phyloP scores from a whole-genome alignment of 2,113 vertebrate genomes.

The Bombycilla garrulus region DNA sequence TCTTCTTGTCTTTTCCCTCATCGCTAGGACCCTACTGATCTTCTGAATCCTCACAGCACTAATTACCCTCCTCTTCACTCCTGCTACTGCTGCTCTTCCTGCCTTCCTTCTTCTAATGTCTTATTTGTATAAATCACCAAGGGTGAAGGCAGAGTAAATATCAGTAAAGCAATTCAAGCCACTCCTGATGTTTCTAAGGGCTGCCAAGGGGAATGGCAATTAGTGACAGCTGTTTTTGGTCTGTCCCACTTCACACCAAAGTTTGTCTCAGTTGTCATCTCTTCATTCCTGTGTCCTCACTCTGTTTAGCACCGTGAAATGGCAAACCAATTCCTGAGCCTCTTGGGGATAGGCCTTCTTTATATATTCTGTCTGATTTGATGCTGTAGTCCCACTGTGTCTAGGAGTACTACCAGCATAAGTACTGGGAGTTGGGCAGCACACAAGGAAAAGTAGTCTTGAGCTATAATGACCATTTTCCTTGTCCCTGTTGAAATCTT shows the following conservation, averaged over 20 bases:
- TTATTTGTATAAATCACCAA: slow-evolving; percentile 29
- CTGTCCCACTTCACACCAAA: neutral
- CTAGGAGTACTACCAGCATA: neutral
- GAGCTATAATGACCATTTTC: neutral
- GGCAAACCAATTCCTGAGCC: neutral
- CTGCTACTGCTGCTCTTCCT: neutral
- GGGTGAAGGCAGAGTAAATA: slow-evolving; percentile 44
- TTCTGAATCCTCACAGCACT: neutral
- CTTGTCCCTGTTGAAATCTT: neutral
- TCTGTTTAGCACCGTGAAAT: neutral
- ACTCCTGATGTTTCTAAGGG: neutral
- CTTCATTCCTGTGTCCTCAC: neutral
- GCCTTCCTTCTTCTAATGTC: slow-evolving; percentile 22
- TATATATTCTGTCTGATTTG: neutral
- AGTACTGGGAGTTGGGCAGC: neutral
- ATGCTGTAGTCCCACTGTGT: neutral
- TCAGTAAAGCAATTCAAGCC: neutral
- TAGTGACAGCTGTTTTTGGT: neutral
- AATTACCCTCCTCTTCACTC: slow-evolving; percentile 14
- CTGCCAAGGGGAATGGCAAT: neutral
- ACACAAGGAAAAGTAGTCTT: neutral
- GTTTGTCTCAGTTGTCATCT: neutral
- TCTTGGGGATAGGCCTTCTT: neutral
- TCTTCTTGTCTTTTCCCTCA: slow-evolving; percentile 1
- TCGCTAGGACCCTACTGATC: slow-evolving; percentile 5